Percentiles rank a stretch among this genome's conserved stretches.
phyloP scores from a whole-genome alignment of 2,797 vertebrate species.

The Gymnothorax reevesii region DNA sequence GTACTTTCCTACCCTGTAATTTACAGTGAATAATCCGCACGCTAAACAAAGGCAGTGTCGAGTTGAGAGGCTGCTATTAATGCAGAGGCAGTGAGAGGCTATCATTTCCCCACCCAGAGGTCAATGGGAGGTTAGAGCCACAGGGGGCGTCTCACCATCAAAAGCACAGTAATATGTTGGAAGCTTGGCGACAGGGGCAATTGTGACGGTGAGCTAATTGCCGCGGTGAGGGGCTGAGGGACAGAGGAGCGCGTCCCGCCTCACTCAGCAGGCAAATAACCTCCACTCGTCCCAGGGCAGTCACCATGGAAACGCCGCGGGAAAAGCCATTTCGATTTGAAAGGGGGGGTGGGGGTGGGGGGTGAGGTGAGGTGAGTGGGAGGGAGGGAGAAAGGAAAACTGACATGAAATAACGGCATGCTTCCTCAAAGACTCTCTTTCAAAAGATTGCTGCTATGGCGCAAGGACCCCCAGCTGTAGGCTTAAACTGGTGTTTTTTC shows the following conservation, averaged over 20 bases:
- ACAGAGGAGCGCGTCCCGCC: background rate
- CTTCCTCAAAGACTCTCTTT: slow-evolving; percentile 33
- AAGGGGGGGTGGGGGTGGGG: slow-evolving; percentile 51
- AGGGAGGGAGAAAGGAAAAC: slow-evolving; percentile 27
- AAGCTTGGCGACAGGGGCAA: slow-evolving; percentile 28
- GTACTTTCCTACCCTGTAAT: slow-evolving; percentile 53
- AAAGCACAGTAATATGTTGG: slow-evolving; percentile 35
- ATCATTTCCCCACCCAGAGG: slow-evolving; percentile 53
- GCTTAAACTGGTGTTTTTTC: slow-evolving; percentile 22
- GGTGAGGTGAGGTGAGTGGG: slow-evolving; percentile 32
- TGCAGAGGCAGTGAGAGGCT: slow-evolving; percentile 46
- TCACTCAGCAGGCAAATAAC: background rate
- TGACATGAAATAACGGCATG: slow-evolving; percentile 50
- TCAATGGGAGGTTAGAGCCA: slow-evolving; percentile 25
- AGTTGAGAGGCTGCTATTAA: slow-evolving; percentile 39
- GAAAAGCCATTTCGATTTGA: slow-evolving; percentile 56
- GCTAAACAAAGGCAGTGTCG: slow-evolving; percentile 38
- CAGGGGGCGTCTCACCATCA: slow-evolving; percentile 46
- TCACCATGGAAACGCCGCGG: slow-evolving; percentile 76
- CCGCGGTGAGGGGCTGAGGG: background rate
- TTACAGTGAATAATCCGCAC: slow-evolving; percentile 55
- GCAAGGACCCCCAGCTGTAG: slow-evolving; percentile 39
- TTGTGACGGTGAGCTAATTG: slow-evolving; percentile 25
- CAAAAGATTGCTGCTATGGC: slow-evolving; percentile 58
- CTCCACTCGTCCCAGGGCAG: slow-evolving; percentile 60